A percentile compares a stretch with the other conserved stretches of the same genome.
These are phyloP conservation scores for Slavum lentiscoides DNA, from an alignment of 2,888 invertebrate genomes.

Conservation along the genomic window DNA sequence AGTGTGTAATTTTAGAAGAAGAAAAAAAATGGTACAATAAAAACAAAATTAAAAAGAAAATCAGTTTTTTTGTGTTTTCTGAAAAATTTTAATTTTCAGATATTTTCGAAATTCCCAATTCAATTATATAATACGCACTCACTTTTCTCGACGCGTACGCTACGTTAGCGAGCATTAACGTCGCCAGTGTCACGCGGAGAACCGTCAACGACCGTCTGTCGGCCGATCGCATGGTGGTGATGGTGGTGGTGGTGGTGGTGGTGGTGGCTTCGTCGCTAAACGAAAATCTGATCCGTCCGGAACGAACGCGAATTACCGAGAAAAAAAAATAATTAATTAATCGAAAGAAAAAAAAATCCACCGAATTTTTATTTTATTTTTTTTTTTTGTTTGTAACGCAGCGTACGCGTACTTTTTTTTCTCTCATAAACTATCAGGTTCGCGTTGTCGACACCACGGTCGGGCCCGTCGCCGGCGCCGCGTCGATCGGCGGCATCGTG, in stretches of 20 bases:
- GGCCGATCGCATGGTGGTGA: constrained; percentile 3
- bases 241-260: too few relatives aligned
- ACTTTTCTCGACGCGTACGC: constrained; percentile 29
- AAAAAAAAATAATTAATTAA: not conserved
- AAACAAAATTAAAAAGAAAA: too few relatives aligned
- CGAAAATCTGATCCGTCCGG: too few relatives aligned
- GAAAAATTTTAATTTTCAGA: too few relatives aligned
- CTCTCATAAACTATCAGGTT: too few relatives aligned
- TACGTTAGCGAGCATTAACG: constrained; percentile 11
- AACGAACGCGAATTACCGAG: too few relatives aligned
- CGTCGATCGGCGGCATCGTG: not conserved
- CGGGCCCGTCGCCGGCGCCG: not conserved
- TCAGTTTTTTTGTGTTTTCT: too few relatives aligned
- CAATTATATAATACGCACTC: not conserved
- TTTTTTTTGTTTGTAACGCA: too few relatives aligned
- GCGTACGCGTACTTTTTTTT: not conserved
- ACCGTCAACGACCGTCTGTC: not conserved
- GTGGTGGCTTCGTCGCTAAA: not conserved
- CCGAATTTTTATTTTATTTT: too few relatives aligned
- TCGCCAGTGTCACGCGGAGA: not conserved
- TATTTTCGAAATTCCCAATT: too few relatives aligned
- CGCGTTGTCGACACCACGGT: not conserved
- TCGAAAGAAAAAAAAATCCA: not conserved
- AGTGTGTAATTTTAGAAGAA: too few relatives aligned
- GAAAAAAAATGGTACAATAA: too few relatives aligned